Base-by-base conservation (phyloP, 2,888 invertebrate species). In the Tenthredo distinguenda region DNA sequence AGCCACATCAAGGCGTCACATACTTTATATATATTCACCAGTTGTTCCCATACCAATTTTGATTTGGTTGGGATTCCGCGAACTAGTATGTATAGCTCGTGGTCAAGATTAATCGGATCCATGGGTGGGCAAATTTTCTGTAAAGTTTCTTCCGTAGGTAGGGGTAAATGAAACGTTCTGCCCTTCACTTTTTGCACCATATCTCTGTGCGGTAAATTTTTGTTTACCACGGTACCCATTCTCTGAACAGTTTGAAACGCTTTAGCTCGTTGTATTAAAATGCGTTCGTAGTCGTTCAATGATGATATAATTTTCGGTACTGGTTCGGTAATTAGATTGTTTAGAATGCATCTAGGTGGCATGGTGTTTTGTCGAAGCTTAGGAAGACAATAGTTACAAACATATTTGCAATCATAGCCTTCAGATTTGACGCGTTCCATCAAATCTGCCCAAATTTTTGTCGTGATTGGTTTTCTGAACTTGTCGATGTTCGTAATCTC, bases 171-270 rank as follows among this genome's bases (percentile, higher is more conserved):
- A 55, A 90, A 90, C 47, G 84, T 84, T n/a, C 84, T 84, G 18
- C 84, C 83, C 68, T 83, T 58, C 12, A 83, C 83, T 83, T 83
- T 83, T 40, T 37, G 43, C 9, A 83, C 47, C 86, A 89, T 88
- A 2, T 90, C 84, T 58, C 85, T 84, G 85, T 88, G 87, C 15
- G 89, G 90, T 71, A 89, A 18, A 26, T 76, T 76, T 88, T 89
- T 90, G 31, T 91, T 92, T 65, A 88, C 88, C 6, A 92, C 91
- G 15, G 92, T 88, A 82, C 87, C 88, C 89, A 92, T 90, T 72
- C 84, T 81, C 71, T 87, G 76, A n/a, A 92, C 87, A 3, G 90
- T 90, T 88, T 92, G 92, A 87, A 92, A 92, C 7, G 92, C 90
- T 89, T 91, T 92, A 26, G 91, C 91, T 86, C 89, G 84, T 86